These are phyloP conservation scores for Pachypanchax playfairii DNA, from an alignment of 2,113 vertebrate genomes.

Conservation along the genomic window DNA sequence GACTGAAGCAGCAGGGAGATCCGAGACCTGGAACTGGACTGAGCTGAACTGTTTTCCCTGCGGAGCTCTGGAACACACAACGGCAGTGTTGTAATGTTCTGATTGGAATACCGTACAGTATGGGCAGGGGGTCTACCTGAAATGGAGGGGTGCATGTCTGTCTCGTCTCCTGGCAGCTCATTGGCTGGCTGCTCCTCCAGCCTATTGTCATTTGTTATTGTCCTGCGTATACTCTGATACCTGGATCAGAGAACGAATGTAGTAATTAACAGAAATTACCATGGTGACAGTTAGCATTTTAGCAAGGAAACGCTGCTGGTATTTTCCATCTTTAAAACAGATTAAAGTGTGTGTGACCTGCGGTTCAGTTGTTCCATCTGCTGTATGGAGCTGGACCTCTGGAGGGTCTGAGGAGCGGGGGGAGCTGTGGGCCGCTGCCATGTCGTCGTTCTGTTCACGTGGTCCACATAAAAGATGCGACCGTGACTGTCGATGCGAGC, in stretches of 20 bases:
- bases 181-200: constrained; percentile 84
- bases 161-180: constrained; percentile 53
- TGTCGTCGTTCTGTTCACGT: constrained; percentile 94
- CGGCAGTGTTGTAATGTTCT: not conserved
- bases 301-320: too few species aligned
- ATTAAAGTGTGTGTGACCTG: constrained; percentile 78
- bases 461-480: constrained; percentile 96
- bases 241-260: constrained; percentile 65
- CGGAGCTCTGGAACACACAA: constrained; percentile 85
- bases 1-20: constrained; percentile 95
- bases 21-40: constrained; percentile 90
- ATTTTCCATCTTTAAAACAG: too few species aligned
- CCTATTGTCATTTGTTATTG: constrained; percentile 90
- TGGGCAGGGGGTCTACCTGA: constrained; percentile 37
- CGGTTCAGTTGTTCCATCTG: constrained; percentile 99
- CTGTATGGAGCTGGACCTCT: constrained; percentile 88
- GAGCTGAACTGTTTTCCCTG: constrained; percentile 86
- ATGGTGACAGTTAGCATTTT: too few species aligned
- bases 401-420: constrained; percentile 85
- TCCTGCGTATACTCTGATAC: constrained; percentile 98
- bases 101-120: not conserved
- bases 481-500: constrained; percentile 97
- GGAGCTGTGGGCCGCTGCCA: constrained; percentile 89
- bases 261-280: too few species aligned
- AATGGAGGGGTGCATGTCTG: constrained; percentile 68